phyloP scores from a whole-genome alignment of 2,888 invertebrate genomes.

The Drosophila glabriapex region DNA sequence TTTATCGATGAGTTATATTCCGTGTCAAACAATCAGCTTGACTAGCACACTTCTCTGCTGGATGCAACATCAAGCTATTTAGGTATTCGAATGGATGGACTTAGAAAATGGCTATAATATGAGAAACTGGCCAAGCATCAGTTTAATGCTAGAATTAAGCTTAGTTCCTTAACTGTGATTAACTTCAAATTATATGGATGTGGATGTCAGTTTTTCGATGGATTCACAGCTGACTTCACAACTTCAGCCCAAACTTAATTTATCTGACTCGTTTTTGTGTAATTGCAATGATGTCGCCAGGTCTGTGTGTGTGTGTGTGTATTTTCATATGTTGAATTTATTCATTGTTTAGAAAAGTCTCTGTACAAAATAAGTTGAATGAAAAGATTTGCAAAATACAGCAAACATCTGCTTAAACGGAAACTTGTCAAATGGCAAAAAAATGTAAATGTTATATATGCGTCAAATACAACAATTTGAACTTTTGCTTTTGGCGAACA shows the following conservation, averaged over 20 bases:
- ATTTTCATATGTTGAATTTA: neutral
- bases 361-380: neutral
- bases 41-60: neutral
- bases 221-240: neutral
- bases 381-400: neutral
- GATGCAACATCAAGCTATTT: neutral
- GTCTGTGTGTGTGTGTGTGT: neutral
- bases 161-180: neutral
- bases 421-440: neutral
- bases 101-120: too few relatives aligned
- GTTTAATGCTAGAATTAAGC: neutral
- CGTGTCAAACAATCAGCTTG: neutral
- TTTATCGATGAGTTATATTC: neutral
- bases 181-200: neutral
- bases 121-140: neutral
- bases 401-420: neutral
- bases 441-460: neutral
- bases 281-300: neutral
- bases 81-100: neutral
- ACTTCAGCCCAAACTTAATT: neutral
- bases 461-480: neutral
- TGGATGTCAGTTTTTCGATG: neutral
- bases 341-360: neutral
- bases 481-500: slow-evolving; percentile 1
- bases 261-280: neutral